Conservation (phyloP, 1,140 invertebrate genomes). For the Bombus breviceps region DNA sequence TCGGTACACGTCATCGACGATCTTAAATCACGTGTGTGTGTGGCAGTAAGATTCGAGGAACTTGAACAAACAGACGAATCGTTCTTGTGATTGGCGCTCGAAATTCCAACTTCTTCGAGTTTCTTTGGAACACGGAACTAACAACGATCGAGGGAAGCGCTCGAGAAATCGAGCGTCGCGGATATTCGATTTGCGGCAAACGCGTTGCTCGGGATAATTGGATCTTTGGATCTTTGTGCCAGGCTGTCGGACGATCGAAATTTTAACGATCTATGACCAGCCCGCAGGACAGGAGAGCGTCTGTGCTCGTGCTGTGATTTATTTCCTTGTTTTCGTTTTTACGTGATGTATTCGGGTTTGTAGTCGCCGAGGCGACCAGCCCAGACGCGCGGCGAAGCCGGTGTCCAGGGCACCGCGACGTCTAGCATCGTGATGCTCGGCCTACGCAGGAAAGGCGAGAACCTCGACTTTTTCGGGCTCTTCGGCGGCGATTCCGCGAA, state of each 20-base stretch:
- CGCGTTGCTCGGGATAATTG: conserved; percentile 20
- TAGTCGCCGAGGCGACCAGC: conserved; percentile 60
- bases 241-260: neutral
- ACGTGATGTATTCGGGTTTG: conserved; percentile 80
- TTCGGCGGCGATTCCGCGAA: conserved; percentile 79
- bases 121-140: neutral
- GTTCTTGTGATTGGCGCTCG: neutral
- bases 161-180: conserved; percentile 44
- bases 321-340: neutral
- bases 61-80: neutral
- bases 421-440: conserved; percentile 72
- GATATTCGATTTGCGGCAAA: conserved; percentile 45
- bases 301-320: neutral
- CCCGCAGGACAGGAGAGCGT: conserved; percentile 2
- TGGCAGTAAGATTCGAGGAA: conserved; percentile 30
- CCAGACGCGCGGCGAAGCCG: conserved; percentile 78
- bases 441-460: conserved; percentile 53
- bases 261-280: neutral
- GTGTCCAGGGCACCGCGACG: conserved; percentile 79
- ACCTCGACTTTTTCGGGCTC: conserved; percentile 68
- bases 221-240: conserved; percentile 1
- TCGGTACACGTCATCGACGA: neutral
- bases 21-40: conserved; percentile 7
- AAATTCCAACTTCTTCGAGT: neutral
- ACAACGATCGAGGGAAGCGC: neutral